A percentile compares a stretch with the other conserved stretches of the same genome.
These are phyloP conservation scores for Notiomystis cincta DNA, from an alignment of 2,113 vertebrate species.

Conservation along the genomic window DNA sequence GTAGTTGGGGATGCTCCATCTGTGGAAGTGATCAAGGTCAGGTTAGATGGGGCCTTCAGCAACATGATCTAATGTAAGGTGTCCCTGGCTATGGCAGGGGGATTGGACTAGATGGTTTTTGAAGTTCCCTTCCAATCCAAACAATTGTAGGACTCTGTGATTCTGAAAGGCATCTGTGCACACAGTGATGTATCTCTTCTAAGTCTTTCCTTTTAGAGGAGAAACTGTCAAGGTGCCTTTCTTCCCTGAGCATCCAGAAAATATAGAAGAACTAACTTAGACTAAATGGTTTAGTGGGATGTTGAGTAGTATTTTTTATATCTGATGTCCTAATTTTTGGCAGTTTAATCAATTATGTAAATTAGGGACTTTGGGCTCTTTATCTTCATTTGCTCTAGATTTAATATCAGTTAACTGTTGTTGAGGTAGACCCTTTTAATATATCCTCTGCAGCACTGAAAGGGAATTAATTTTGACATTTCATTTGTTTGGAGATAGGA, in stretches of 20 bases:
- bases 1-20: background rate
- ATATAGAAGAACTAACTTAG: background rate
- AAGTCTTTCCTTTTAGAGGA: background rate
- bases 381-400: background rate
- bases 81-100: background rate
- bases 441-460: background rate
- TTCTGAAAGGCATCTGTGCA: background rate
- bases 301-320: background rate
- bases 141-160: background rate
- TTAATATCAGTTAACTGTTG: background rate
- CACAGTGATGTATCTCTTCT: background rate
- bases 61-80: background rate
- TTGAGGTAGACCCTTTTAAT: background rate
- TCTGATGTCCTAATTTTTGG: background rate
- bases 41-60: background rate
- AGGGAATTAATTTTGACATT: background rate
- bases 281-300: background rate
- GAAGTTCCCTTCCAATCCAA: background rate
- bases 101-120: background rate
- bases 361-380: background rate
- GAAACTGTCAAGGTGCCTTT: background rate
- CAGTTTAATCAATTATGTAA: background rate
- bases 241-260: background rate
- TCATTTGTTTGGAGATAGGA: background rate
- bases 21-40: background rate